Percentiles rank a stretch among this genome's conserved stretches.
These are phyloP conservation scores for Drosophila watanabei DNA, from an alignment of 1,140 invertebrate species.

Conservation along the genomic window DNA sequence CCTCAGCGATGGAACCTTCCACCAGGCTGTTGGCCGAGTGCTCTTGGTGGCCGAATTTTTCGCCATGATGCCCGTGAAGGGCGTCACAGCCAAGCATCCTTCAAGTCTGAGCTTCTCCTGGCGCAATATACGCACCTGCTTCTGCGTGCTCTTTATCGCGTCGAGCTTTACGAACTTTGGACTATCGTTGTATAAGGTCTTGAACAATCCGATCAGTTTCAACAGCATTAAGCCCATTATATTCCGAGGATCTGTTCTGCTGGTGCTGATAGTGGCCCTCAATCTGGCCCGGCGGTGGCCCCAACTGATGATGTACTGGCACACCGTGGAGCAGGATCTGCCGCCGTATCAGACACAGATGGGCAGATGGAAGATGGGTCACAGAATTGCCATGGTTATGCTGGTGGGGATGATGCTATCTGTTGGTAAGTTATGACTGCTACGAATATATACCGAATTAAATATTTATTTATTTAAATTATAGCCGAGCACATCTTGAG, in stretches of 20 bases:
- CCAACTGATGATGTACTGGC: slow-evolving; percentile 73
- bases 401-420: slow-evolving; percentile 78
- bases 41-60: slow-evolving; percentile 78
- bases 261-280: slow-evolving; percentile 54
- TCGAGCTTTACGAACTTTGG: slow-evolving; percentile 44
- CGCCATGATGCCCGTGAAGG: slow-evolving; percentile 83
- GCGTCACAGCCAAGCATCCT: slow-evolving; percentile 63
- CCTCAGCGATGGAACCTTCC: slow-evolving; percentile 74
- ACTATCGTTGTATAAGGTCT: slow-evolving; percentile 62
- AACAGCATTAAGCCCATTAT: slow-evolving; percentile 79
- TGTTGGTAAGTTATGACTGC: slow-evolving; percentile 47
- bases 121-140: slow-evolving; percentile 65
- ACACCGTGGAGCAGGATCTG: slow-evolving; percentile 68
- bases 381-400: slow-evolving; percentile 73
- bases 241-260: slow-evolving; percentile 65
- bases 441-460: neutral
- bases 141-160: slow-evolving; percentile 56
- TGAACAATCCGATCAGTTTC: slow-evolving; percentile 69
- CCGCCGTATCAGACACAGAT: slow-evolving; percentile 68
- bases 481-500: slow-evolving; percentile 76
- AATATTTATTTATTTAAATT: neutral
- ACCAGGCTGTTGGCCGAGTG: slow-evolving; percentile 76
- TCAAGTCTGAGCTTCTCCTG: slow-evolving; percentile 73
- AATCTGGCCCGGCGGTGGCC: slow-evolving; percentile 79
- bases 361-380: slow-evolving; percentile 67